phyloP scores from a whole-genome alignment of 2,797 vertebrate genomes.

The Myotis daubentonii region DNA sequence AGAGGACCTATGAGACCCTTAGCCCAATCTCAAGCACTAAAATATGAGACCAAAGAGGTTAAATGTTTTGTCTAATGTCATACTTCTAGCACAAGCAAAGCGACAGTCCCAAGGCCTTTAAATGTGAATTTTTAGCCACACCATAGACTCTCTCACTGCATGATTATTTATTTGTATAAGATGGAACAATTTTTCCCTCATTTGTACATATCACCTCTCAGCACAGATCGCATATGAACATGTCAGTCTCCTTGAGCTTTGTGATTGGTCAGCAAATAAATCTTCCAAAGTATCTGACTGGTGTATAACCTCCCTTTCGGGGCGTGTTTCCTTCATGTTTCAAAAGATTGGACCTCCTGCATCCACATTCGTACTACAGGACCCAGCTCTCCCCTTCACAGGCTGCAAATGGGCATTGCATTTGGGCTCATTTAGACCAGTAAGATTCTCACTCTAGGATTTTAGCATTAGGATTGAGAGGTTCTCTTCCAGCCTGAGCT shows the following conservation, averaged over 20 bases:
- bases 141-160: background rate
- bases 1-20: background rate
- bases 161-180: background rate
- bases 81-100: background rate
- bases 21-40: background rate
- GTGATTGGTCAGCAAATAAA: background rate
- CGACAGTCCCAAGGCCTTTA: background rate
- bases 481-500: background rate
- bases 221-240: background rate
- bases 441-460: background rate
- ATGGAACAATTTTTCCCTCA: background rate
- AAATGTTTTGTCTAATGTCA: constrained; percentile 28
- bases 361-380: background rate
- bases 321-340: background rate
- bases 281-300: background rate
- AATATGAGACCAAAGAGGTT: background rate
- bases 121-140: background rate
- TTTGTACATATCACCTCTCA: background rate
- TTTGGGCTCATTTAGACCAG: background rate
- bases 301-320: background rate
- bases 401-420: background rate
- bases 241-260: too few relatives aligned
- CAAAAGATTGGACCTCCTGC: background rate
- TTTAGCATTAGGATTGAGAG: background rate
- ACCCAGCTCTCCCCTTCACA: background rate